Percentiles rank a stretch among this genome's conserved stretches.
Conservation (phyloP, 2,888 invertebrate genomes). For the Mylabris sibirica region DNA sequence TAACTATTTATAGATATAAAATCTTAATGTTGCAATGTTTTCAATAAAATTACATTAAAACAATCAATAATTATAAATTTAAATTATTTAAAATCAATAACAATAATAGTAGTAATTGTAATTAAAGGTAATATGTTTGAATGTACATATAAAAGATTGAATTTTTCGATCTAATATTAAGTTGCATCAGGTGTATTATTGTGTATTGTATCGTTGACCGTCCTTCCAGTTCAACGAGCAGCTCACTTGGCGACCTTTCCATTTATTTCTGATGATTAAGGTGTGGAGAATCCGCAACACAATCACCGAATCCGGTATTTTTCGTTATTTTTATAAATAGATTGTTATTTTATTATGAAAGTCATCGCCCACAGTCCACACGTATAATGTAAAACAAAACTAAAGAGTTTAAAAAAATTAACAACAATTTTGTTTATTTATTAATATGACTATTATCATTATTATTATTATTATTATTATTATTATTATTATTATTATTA, state of each 20-base stretch:
- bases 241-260: conserved; percentile 26
- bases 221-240: conserved; percentile 24
- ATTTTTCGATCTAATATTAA: not conserved
- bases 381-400: not conserved
- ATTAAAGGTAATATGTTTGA: not conserved
- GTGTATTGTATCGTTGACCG: conserved; percentile 24
- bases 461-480: conserved; percentile 3
- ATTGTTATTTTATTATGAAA: not conserved
- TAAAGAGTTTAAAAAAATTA: not conserved
- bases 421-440: not conserved
- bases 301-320: conserved; percentile 19
- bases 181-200: conserved; percentile 9
- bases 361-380: conserved; percentile 1
- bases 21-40: not conserved
- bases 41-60: not conserved
- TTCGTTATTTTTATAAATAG: conserved; percentile 6
- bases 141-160: not conserved
- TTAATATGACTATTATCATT: not conserved
- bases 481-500: too few relatives aligned
- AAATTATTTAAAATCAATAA: not conserved
- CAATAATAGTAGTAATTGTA: not conserved
- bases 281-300: conserved; percentile 17
- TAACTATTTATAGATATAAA: conserved; percentile 4
- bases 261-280: conserved; percentile 26
- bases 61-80: not conserved